phyloP scores from a whole-genome alignment of 2,113 vertebrate genomes.

The Macaca fascicularis region DNA sequence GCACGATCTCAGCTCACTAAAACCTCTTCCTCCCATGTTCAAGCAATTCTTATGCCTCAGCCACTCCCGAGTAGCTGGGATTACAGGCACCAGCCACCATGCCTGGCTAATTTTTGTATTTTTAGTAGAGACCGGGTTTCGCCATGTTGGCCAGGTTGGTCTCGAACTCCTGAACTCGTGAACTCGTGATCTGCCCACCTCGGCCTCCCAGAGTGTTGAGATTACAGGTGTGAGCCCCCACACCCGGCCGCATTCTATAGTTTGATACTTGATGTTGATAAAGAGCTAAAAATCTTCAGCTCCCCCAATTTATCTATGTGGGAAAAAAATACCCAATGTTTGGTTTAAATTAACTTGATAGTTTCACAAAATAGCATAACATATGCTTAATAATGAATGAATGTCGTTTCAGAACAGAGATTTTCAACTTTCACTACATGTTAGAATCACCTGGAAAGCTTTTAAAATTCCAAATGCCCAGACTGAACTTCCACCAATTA shows the following conservation, averaged over 20 bases:
- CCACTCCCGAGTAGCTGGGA: too few relatives aligned
- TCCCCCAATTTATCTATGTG: neutral
- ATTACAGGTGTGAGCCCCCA: too few relatives aligned
- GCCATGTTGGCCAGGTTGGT: too few relatives aligned
- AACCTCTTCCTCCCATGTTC: too few relatives aligned
- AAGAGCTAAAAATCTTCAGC: neutral
- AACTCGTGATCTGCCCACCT: too few relatives aligned
- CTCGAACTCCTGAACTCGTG: too few relatives aligned
- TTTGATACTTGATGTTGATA: neutral
- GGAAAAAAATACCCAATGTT: neutral
- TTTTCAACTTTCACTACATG: neutral
- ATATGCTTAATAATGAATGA: neutral
- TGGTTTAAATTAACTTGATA: neutral
- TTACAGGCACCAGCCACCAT: too few relatives aligned
- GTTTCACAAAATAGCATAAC: conserved; percentile 17
- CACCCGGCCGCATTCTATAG: neutral
- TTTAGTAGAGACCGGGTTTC: too few relatives aligned
- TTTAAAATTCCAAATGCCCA: neutral
- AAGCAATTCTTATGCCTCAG: too few relatives aligned
- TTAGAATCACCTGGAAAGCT: conserved; percentile 3
- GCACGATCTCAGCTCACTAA: too few relatives aligned
- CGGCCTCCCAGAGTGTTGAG: too few relatives aligned
- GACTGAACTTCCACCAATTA: neutral
- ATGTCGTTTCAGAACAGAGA: neutral
- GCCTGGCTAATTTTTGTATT: too few relatives aligned